Conservation (phyloP, 2,797 vertebrate genomes). For the Craterocephalus amniculus region DNA sequence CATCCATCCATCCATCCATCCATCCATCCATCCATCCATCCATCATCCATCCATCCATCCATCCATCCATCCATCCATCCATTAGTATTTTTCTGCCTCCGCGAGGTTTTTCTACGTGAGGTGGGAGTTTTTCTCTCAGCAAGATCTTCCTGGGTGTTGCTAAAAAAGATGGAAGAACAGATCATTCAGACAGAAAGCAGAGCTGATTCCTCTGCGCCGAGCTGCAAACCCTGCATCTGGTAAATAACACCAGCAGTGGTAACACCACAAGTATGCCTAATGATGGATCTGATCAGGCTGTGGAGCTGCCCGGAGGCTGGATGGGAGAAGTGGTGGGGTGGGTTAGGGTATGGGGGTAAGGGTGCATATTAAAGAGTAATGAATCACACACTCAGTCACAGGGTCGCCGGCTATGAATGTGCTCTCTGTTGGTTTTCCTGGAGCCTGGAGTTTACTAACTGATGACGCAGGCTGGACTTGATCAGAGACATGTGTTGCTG, state of each 20-base stretch:
- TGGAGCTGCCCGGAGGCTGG: conserved; percentile 74
- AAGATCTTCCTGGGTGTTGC: conserved; percentile 19
- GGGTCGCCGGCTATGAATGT: conserved; percentile 86
- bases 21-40: too few relatives aligned
- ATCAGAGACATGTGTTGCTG: conserved; percentile 87
- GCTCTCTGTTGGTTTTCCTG: conserved; percentile 87
- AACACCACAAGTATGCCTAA: conserved; percentile 78
- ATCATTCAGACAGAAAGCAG: conserved; percentile 54
- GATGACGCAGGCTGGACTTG: conserved; percentile 87
- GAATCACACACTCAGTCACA: conserved; percentile 88
- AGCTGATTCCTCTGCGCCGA: conserved; percentile 48
- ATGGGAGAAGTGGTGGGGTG: conserved; percentile 76
- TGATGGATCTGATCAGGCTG: conserved; percentile 80
- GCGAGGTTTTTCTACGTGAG: too few relatives aligned
- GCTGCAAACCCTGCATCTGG: conserved; percentile 66
- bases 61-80: too few relatives aligned
- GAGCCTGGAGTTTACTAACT: conserved; percentile 87
- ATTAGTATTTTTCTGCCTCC: too few relatives aligned
- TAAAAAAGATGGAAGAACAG: conserved; percentile 6
- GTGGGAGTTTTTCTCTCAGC: background rate
- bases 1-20: too few relatives aligned
- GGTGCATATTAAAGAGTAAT: conserved; percentile 85
- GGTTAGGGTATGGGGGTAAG: conserved; percentile 67
- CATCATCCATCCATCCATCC: too few relatives aligned
- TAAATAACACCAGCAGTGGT: conserved; percentile 74